Evolutionary conservation across 2,113 vertebrate species (phyloP).

Genomic region (Caloenas nicobarica): DNA sequence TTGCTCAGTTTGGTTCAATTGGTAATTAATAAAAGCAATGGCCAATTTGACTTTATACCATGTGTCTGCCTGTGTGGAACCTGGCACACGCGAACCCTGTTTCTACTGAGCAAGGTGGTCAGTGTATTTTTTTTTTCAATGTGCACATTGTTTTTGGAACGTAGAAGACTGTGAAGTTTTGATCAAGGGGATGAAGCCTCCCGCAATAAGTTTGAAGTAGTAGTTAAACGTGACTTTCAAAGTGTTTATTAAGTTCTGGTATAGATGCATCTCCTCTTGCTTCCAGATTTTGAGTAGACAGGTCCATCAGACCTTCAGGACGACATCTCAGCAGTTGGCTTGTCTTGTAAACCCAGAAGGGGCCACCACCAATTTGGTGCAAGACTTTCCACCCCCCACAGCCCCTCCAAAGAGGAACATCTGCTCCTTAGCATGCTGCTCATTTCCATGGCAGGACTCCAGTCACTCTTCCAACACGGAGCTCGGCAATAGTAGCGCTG

Average conservation of each 20-base stretch:
- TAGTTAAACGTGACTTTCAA: neutral
- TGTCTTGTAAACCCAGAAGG: neutral
- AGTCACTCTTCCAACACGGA: constrained; percentile 72
- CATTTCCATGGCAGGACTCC: constrained; percentile 78
- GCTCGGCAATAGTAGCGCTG: constrained; percentile 76
- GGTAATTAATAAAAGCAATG: constrained; percentile 70
- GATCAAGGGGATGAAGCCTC: neutral
- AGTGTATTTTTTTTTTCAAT: neutral
- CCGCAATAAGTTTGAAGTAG: neutral
- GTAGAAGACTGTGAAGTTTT: neutral
- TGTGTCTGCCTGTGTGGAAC: constrained; percentile 58
- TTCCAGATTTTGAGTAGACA: constrained; percentile 7
- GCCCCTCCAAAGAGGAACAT: constrained; percentile 74
- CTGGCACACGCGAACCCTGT: neutral
- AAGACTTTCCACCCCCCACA: constrained; percentile 23
- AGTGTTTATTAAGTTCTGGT: neutral
- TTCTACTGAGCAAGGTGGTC: neutral
- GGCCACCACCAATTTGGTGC: constrained; percentile 65
- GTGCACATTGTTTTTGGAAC: neutral
- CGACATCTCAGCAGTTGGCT: constrained; percentile 17
- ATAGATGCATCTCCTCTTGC: neutral
- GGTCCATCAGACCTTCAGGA: neutral
- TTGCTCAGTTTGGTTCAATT: constrained; percentile 64
- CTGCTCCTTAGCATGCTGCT: constrained; percentile 77
- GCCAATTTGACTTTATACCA: constrained; percentile 64